phyloP scores from a whole-genome alignment of 2,888 invertebrate genomes.

The Stenchaetothrips biformis region DNA sequence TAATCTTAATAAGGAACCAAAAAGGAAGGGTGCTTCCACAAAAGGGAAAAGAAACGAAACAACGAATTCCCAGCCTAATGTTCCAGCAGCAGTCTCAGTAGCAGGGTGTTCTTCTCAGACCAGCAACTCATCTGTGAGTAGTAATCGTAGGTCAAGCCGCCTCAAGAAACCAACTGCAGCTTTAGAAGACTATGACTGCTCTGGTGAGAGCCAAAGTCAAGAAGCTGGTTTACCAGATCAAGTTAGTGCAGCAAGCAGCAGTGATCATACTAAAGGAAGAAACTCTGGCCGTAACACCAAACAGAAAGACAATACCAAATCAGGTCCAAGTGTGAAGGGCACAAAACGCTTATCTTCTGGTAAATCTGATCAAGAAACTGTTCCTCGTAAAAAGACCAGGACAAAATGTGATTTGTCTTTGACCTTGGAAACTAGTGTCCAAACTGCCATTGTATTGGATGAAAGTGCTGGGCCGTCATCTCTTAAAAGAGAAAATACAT shows the following conservation, averaged over 20 bases:
- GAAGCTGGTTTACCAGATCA: too few relatives aligned
- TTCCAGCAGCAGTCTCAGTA: not conserved
- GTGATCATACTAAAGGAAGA: not conserved
- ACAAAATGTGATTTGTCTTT: not conserved
- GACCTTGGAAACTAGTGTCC: not conserved
- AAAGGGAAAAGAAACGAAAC: not conserved
- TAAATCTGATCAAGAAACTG: not conserved
- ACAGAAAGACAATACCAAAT: not conserved
- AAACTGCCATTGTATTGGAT: not conserved
- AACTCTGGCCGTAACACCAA: not conserved
- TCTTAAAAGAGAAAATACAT: not conserved
- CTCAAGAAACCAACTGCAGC: too few relatives aligned
- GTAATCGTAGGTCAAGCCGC: not conserved
- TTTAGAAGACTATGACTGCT: too few relatives aligned
- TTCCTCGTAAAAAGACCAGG: not conserved
- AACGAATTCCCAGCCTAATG: not conserved
- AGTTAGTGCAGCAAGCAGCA: too few relatives aligned
- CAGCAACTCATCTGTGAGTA: not conserved
- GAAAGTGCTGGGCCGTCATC: not conserved
- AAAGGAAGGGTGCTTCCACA: not conserved
- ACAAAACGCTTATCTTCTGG: not conserved
- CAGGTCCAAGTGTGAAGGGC: not conserved
- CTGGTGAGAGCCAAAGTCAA: too few relatives aligned
- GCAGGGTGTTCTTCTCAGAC: not conserved
- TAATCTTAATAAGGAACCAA: too few relatives aligned